phyloP scores from a whole-genome alignment of 1,140 invertebrate genomes.

The Cardiocondyla obscurior region DNA sequence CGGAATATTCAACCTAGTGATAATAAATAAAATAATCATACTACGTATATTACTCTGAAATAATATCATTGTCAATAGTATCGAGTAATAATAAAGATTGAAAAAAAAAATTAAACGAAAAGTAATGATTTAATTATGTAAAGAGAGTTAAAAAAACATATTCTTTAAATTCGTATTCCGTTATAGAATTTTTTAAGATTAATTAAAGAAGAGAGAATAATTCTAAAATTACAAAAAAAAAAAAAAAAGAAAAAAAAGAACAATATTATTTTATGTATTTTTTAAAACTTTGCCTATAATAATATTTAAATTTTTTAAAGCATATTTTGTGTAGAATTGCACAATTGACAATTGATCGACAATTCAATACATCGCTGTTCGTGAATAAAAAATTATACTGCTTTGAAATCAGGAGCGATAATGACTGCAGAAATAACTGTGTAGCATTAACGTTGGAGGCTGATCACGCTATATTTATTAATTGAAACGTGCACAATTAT shows the following conservation, averaged over 20 bases:
- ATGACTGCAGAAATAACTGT: background rate
- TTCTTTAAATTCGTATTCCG: no score
- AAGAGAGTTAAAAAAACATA: background rate
- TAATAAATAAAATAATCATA: slow-evolving; percentile 16
- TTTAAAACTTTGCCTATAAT: no score
- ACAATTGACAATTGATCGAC: slow-evolving; percentile 2
- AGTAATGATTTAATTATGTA: background rate
- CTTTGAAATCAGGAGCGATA: background rate
- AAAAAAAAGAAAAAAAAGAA: no score
- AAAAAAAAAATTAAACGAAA: background rate
- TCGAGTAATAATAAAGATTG: background rate
- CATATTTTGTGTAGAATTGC: background rate
- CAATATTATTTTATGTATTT: background rate
- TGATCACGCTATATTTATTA: background rate
- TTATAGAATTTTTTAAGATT: no score
- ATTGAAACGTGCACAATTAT: background rate
- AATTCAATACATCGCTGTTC: no score
- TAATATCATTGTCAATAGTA: background rate
- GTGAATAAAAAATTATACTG: background rate
- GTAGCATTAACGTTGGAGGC: background rate
- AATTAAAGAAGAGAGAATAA: no score
- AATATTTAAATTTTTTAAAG: background rate
- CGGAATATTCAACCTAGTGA: background rate
- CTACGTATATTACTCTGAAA: background rate
- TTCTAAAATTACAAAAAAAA: no score